Conservation (phyloP, 2,797 vertebrate genomes). For the Pangasius larnaudii region DNA sequence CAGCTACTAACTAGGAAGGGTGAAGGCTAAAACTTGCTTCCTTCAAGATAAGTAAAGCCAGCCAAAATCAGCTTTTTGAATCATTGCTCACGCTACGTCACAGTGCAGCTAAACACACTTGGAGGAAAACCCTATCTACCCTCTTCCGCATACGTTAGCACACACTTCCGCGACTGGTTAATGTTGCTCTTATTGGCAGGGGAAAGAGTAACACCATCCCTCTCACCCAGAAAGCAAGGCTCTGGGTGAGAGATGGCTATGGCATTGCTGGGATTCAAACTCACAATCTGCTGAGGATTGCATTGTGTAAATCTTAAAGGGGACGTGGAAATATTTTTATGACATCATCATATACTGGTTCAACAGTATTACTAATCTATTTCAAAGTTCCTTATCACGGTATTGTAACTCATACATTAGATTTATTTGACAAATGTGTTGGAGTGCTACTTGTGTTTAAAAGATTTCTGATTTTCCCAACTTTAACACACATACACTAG, state of each 20-base stretch:
- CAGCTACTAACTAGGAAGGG: not conserved
- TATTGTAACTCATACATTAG: not conserved
- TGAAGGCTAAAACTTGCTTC: not conserved
- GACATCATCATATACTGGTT: not conserved
- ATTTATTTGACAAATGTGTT: not conserved
- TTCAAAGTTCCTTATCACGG: not conserved
- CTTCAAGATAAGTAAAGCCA: not conserved
- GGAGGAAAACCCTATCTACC: not conserved
- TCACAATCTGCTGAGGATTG: not conserved
- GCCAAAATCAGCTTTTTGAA: not conserved
- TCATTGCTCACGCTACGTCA: not conserved
- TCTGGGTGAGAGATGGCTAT: not conserved
- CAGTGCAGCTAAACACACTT: not conserved
- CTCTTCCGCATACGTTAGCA: not conserved
- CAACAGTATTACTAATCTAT: not conserved
- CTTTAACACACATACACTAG: not conserved
- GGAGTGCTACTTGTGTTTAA: not conserved
- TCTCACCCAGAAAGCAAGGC: not conserved
- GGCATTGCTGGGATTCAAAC: not conserved
- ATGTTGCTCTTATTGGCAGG: not conserved
- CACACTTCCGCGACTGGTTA: not conserved
- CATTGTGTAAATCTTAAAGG: not conserved
- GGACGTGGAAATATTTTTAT: not conserved
- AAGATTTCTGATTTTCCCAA: not conserved
- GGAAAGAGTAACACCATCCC: not conserved